These are phyloP conservation scores for Barnardius zonarius DNA, from an alignment of 2,113 vertebrate genomes.

Conservation along the genomic window DNA sequence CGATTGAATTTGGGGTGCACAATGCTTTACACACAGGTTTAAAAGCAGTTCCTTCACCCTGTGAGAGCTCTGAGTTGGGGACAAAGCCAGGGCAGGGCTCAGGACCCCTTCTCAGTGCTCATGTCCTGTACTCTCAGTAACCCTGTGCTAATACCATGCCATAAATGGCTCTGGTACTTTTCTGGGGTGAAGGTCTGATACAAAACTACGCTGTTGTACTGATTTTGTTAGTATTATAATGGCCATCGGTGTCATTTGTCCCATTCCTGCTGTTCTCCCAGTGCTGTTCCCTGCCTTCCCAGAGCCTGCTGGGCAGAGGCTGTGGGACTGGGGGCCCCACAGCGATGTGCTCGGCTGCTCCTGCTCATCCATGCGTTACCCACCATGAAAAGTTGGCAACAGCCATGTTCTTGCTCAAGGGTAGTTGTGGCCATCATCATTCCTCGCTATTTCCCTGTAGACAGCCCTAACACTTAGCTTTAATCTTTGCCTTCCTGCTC, in stretches of 20 bases:
- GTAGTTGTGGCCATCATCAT: neutral
- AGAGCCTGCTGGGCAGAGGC: neutral
- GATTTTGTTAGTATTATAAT: neutral
- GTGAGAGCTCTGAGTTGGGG: neutral
- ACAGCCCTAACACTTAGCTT: neutral
- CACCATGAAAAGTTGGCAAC: neutral
- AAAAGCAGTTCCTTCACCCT: neutral
- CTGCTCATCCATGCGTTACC: neutral
- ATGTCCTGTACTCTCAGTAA: fast-evolving
- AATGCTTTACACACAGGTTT: no score
- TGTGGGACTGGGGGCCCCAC: neutral
- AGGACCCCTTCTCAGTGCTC: neutral
- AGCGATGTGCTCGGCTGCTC: neutral
- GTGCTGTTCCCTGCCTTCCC: neutral
- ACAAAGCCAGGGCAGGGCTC: neutral
- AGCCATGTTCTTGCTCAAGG: neutral
- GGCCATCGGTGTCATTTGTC: neutral
- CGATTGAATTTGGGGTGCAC: no score
- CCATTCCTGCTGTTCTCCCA: neutral
- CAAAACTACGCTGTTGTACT: neutral
- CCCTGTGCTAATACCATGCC: neutral
- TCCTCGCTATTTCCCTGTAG: neutral
- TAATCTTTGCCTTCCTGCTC: neutral
- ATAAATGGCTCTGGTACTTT: neutral
- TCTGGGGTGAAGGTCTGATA: neutral